A percentile compares a stretch with the other conserved stretches of the same genome.
Evolutionary conservation across 1,140 invertebrate genomes (phyloP).

Genomic region (Drosophila biarmipes): DNA sequence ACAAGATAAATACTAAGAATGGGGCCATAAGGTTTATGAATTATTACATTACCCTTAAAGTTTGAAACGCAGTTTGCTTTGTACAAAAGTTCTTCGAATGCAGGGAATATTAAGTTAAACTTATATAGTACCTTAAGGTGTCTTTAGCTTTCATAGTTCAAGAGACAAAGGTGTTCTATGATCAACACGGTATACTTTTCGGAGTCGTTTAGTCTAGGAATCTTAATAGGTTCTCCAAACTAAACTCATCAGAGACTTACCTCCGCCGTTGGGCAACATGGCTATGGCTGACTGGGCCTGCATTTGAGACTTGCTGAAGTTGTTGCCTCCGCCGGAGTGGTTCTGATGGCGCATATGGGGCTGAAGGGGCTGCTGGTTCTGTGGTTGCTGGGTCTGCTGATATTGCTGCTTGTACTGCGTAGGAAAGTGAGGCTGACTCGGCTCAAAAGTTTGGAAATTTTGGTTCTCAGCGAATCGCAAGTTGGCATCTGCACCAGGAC

Average conservation of each 20-base stretch:
- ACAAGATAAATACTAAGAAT: constrained; percentile 8
- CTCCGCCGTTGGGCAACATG: constrained; percentile 63
- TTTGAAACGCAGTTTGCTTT: not conserved
- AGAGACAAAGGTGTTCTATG: too few species aligned
- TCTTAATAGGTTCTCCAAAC: not conserved
- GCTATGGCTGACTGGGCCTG: constrained; percentile 32
- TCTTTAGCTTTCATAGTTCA: not conserved
- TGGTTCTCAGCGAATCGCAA: constrained; percentile 42
- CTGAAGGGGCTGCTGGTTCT: constrained; percentile 11
- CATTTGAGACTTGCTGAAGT: constrained; percentile 33
- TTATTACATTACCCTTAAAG: not conserved
- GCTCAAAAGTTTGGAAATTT: constrained; percentile 47
- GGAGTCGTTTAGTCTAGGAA: too few species aligned
- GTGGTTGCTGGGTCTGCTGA: constrained; percentile 27
- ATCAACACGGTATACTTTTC: too few species aligned
- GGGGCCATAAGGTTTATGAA: not conserved
- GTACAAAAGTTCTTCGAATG: too few species aligned
- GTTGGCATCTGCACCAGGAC: constrained; percentile 15
- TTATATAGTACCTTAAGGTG: not conserved
- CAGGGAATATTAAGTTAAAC: too few species aligned
- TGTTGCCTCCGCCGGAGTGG: constrained; percentile 24
- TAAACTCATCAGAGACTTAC: constrained; percentile 35
- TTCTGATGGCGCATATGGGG: constrained; percentile 38
- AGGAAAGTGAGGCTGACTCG: constrained; percentile 33
- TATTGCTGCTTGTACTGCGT: constrained; percentile 38